These are phyloP conservation scores for Nannoperca australis DNA, from an alignment of 2,797 vertebrate genomes.

Conservation along the genomic window DNA sequence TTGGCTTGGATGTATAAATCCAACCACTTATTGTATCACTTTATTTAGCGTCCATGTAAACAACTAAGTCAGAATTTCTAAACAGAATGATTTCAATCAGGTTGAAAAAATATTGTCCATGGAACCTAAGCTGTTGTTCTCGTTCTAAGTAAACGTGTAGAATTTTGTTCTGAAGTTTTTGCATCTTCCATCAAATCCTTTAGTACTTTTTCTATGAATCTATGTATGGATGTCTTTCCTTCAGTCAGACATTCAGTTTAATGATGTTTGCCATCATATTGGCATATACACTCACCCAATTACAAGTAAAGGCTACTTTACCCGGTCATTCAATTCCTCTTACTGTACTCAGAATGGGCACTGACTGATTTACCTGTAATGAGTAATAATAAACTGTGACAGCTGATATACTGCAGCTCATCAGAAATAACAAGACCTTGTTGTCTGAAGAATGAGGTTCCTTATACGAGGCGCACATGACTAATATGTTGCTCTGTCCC, in stretches of 20 bases:
- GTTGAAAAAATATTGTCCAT: too few species aligned
- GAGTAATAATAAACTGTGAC: slow-evolving; percentile 14
- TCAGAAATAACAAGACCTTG: slow-evolving; percentile 37
- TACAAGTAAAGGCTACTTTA: slow-evolving; percentile 6
- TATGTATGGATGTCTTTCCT: neutral
- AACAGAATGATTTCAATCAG: too few species aligned
- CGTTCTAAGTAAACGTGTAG: too few species aligned
- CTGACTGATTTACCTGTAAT: slow-evolving; percentile 3
- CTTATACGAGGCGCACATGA: neutral
- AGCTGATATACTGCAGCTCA: slow-evolving; percentile 25
- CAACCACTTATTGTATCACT: too few species aligned
- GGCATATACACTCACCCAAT: neutral
- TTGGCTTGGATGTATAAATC: too few species aligned
- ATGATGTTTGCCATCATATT: slow-evolving; percentile 32
- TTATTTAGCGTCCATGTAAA: too few species aligned
- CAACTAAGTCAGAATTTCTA: too few species aligned
- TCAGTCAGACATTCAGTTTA: slow-evolving; percentile 6
- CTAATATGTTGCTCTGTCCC: neutral
- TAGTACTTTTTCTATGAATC: neutral
- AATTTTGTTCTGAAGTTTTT: too few species aligned
- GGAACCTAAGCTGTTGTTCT: too few species aligned
- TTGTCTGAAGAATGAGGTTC: neutral
- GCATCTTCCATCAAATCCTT: neutral
- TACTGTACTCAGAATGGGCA: neutral
- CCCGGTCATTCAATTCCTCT: neutral